Conservation (phyloP, 2,888 invertebrate species). For the Pachycephus smyrnensis region DNA sequence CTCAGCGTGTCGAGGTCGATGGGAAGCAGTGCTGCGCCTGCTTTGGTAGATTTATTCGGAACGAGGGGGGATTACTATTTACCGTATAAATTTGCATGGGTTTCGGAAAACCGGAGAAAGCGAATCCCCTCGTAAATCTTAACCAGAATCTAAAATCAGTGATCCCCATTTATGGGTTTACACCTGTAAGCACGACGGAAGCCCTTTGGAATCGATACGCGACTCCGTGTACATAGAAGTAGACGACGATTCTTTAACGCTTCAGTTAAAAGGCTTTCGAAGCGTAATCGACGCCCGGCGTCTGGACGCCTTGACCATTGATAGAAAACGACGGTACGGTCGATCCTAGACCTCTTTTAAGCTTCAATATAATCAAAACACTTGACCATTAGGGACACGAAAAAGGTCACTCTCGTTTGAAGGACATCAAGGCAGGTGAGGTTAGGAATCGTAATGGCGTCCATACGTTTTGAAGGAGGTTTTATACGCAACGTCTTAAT, state of each 20-base stretch:
- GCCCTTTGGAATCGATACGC: neutral
- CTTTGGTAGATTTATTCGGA: conserved; percentile 48
- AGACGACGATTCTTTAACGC: neutral
- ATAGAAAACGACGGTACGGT: neutral
- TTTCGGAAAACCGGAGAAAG: conserved; percentile 25
- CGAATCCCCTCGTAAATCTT: conserved; percentile 48
- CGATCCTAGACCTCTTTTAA: neutral
- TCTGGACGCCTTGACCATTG: neutral
- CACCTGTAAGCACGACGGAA: conserved; percentile 33
- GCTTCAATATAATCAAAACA: neutral
- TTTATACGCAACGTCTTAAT: neutral
- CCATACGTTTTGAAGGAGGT: neutral
- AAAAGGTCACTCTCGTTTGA: neutral
- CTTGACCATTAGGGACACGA: neutral
- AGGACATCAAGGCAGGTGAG: neutral
- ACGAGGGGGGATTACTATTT: conserved; percentile 52
- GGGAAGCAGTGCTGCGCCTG: conserved; percentile 23
- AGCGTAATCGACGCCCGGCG: neutral
- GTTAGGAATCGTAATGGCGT: neutral
- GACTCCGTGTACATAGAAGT: neutral
- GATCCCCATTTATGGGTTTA: conserved; percentile 49
- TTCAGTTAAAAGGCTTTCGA: neutral
- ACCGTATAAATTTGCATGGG: conserved; percentile 55
- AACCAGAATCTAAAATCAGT: conserved; percentile 45
- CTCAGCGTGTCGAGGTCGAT: conserved; percentile 31